A percentile compares a stretch with the other conserved stretches of the same genome.
phyloP scores from a whole-genome alignment of 1,140 invertebrate species.

The Ostrea edulis region DNA sequence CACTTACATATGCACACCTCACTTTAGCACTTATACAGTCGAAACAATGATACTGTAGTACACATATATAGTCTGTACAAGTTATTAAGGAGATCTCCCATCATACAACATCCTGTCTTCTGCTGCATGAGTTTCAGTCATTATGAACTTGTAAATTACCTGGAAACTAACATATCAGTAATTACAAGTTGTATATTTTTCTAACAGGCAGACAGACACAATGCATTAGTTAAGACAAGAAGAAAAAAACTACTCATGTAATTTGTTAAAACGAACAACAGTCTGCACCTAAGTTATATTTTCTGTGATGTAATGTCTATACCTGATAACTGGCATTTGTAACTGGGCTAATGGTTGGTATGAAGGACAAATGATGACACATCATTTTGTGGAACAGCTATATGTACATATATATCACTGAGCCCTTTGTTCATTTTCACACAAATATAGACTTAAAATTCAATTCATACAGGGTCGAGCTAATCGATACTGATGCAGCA shows the following conservation, averaged over 20 bases:
- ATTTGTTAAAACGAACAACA: background rate
- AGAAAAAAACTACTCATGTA: background rate
- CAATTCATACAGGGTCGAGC: too few species aligned
- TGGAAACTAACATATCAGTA: background rate
- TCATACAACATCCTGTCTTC: background rate
- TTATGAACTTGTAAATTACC: background rate
- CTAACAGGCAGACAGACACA: background rate
- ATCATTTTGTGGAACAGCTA: background rate
- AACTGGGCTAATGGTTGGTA: background rate
- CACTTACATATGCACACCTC: background rate
- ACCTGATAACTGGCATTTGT: background rate
- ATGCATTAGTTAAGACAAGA: background rate
- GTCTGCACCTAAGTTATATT: background rate
- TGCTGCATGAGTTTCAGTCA: background rate
- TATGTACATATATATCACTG: background rate
- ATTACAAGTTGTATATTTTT: too few species aligned
- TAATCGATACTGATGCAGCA: too few species aligned
- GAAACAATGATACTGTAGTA: background rate
- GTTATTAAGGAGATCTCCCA: background rate
- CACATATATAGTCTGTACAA: background rate
- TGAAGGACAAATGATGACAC: background rate
- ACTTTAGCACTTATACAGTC: background rate
- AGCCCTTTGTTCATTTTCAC: background rate
- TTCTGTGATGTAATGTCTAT: constrained; percentile 4
- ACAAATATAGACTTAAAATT: background rate